Conservation (phyloP, 2,113 vertebrate species). For the Amphiprion ocellaris region DNA sequence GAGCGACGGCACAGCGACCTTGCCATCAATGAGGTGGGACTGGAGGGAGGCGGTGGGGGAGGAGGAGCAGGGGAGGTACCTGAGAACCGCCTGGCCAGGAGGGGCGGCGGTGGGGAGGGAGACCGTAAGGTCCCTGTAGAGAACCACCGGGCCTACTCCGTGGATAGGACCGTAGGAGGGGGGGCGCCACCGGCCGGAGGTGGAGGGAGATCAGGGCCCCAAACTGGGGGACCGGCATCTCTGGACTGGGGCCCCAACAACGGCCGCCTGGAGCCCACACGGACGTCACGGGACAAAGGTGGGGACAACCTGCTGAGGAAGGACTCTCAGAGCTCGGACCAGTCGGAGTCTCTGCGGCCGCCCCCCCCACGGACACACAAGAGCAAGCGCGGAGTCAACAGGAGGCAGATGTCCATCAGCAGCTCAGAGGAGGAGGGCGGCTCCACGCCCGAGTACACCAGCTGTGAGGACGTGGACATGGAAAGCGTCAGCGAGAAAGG, state of each 20-base stretch:
- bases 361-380: constrained; percentile 95
- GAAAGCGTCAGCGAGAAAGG: constrained; percentile 99
- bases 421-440: constrained; percentile 99
- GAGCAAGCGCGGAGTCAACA: constrained; percentile 92
- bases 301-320: constrained; percentile 93
- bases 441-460: constrained; percentile 99
- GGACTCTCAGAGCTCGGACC: constrained; percentile 98
- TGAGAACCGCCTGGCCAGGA: constrained; percentile 87
- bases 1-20: constrained; percentile 97
- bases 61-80: constrained; percentile 79
- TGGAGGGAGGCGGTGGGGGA: constrained; percentile 84
- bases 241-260: constrained; percentile 89
- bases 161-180: constrained; percentile 92
- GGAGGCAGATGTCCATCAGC: constrained; percentile 99
- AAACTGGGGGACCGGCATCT: constrained; percentile 81
- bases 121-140: constrained; percentile 87
- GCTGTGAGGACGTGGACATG: constrained; percentile 99
- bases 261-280: constrained; percentile 89
- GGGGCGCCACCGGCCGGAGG: constrained; percentile 85
- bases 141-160: constrained; percentile 88
- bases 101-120: constrained; percentile 82
- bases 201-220: constrained; percentile 80
- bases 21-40: constrained; percentile 89
- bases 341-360: constrained; percentile 95
- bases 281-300: constrained; percentile 92